phyloP scores from a whole-genome alignment of 2,797 vertebrate species.

The Channa striata region DNA sequence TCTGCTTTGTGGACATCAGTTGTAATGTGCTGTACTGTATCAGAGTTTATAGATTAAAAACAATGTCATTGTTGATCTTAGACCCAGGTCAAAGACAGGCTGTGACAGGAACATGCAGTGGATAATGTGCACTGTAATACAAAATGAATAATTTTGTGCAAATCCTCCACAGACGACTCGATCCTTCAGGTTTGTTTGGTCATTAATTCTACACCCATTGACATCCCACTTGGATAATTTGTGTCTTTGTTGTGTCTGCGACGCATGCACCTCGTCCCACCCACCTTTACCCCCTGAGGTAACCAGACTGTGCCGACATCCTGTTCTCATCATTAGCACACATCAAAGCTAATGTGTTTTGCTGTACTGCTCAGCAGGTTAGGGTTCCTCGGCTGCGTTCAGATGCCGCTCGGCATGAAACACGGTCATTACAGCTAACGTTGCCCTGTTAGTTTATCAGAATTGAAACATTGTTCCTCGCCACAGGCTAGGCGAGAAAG shows the following conservation, averaged over 20 bases:
- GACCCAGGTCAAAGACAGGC: not conserved
- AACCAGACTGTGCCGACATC: conserved; percentile 39
- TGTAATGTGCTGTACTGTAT: not conserved
- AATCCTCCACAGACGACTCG: not conserved
- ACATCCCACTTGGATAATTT: conserved; percentile 32
- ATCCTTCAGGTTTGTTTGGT: conserved; percentile 16
- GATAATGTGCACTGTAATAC: not conserved
- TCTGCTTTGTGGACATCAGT: not conserved
- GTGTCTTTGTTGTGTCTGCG: conserved; percentile 23
- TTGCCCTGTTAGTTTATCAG: conserved; percentile 22
- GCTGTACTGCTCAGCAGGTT: conserved; percentile 71
- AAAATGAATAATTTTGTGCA: not conserved
- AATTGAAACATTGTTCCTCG: conserved; percentile 20
- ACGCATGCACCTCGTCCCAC: conserved; percentile 28
- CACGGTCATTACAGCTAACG: conserved; percentile 48
- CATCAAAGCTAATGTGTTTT: conserved; percentile 73
- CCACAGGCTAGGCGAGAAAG: conserved; percentile 17
- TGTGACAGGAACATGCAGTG: not conserved
- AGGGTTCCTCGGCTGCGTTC: conserved; percentile 67
- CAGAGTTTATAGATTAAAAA: not conserved
- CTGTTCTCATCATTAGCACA: conserved; percentile 75
- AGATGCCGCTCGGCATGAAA: conserved; percentile 54
- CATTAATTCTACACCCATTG: conserved; percentile 22
- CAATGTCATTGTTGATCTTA: not conserved
- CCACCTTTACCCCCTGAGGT: conserved; percentile 49